Evolutionary conservation across 2,797 vertebrate species (phyloP), one percentile per base, ranked within the genome.

Genomic region (Ispidina lecontei): DNA sequence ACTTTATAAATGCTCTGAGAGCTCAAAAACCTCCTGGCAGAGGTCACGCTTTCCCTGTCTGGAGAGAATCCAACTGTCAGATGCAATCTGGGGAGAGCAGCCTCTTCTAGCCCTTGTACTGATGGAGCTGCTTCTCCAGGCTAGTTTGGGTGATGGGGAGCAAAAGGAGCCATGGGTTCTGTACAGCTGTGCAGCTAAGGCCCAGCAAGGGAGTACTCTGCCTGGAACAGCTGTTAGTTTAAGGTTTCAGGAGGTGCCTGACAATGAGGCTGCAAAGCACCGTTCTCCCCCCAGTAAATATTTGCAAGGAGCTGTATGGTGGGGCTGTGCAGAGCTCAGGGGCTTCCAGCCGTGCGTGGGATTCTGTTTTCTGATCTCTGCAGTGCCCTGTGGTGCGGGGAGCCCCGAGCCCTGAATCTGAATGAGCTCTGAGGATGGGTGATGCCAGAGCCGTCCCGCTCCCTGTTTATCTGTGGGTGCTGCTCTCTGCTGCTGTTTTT

Each of bases 381-480:
- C 31, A 17, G 23, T 21, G 35, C 46, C n/a, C 47, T 70, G 15
- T 4, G 37, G 55, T 7, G 1, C 0, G 2, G 17, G 29, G 19
- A 74, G 10, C 41, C 56, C 39, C 0, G 0, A 51, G 56, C 62
- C 46, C 59, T 37, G 71, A 54, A 44, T 75, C 49, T 26, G 44
- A 31, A 59, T 2, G 31, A 89, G 14, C 44, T 80, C n/a, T 51
- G 31, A 21, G 75, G 39, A 47, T 35, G 25, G 4, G 41, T 1
- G 0, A 51, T 0, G 1, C 47, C 83, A 19, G 31, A 86, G 58
- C 91, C 3, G 1, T 84, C 78, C 19, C 63, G 51, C 18, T 73
- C 67, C 46, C n/a, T 41, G 9, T 47, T 73, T 89, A 28, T 90
- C 91, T 91, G 79, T 81, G 90, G 92, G 90, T 75, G 86, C 65